A percentile compares a stretch with the other conserved stretches of the same genome.
phyloP scores from a whole-genome alignment of 2,113 vertebrate species.

The Siniperca chuatsi region DNA sequence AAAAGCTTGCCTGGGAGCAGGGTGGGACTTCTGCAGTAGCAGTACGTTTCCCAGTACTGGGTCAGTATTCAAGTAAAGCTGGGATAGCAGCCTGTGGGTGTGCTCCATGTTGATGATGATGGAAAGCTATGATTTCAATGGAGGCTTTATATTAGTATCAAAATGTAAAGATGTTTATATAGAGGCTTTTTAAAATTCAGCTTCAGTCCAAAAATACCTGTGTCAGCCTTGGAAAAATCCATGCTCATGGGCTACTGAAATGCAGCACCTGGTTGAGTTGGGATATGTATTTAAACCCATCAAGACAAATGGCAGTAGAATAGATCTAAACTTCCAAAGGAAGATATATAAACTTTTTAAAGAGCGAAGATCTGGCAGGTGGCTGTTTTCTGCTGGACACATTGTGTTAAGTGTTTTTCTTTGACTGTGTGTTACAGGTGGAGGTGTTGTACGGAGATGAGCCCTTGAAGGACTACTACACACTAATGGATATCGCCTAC shows the following conservation, averaged over 20 bases:
- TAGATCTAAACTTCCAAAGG: not conserved
- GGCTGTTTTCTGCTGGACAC: not conserved
- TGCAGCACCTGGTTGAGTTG: not conserved
- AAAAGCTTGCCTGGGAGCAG: not conserved
- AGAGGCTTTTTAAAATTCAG: not conserved
- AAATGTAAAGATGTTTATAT: not conserved
- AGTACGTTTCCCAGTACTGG: not conserved
- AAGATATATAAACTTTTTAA: not conserved
- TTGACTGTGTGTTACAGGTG: slow-evolving; percentile 81
- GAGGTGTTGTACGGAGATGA: slow-evolving; percentile 94
- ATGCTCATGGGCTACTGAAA: not conserved
- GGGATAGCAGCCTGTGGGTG: not conserved
- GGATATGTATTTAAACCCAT: not conserved
- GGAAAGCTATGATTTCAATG: no score
- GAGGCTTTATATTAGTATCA: not conserved
- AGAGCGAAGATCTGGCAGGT: not conserved
- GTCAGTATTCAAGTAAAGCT: not conserved
- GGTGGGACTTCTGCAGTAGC: no score
- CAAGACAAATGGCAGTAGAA: not conserved
- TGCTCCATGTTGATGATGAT: not conserved
- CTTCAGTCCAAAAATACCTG: not conserved
- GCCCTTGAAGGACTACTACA: slow-evolving; percentile 95
- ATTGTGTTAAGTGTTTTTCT: not conserved
- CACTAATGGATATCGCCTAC: slow-evolving; percentile 96
- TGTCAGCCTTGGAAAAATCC: not conserved